Evolutionary conservation across 1,140 invertebrate genomes (phyloP), one percentile per base, ranked within the genome.

Genomic region (Tetramorium simillimum): DNA sequence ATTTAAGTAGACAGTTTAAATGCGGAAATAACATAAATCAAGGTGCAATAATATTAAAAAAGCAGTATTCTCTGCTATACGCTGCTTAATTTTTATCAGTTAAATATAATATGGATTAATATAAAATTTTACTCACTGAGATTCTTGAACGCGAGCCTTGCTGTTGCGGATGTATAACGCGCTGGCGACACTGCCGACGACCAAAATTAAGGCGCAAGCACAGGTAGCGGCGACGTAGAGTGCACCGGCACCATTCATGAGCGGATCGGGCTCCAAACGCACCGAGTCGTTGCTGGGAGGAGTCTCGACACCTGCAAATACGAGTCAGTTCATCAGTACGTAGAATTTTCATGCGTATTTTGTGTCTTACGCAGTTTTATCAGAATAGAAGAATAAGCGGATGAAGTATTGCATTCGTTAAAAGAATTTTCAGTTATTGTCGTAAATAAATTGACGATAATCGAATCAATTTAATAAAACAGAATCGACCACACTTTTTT

Each of bases 181-280:
- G 63, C 97, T 97, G 1, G 97, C 97, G 14, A 97, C 96, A 18
- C 96, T 96, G 1, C 96, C 96, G 2, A 97, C 96, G 28, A 98
- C 96, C 49, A 98, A 92, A 78, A 98, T 96, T 72, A 97, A 96
- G 16, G 97, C 97, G 85, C 97, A 96, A 1, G 97, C 97, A 95
- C 97, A 98, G 49, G 97, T 98, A 0, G 98, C 97, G 1, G 97
- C 97, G 14, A 97, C 96, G 91, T 98, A 98, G 88, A 98, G 96
- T 9, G 97, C 96, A 12, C 97, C 96, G 28, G 96, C 96, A 2
- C 97, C 96, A 53, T 96, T 96, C n/a, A 96, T 95, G 21, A 96
- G 93, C 14, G 96, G 96, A 85, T 96, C 96, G 5, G 96, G 96
- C 69, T 97, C 96, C 70, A 97, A 92, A 56, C 95, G 95, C 21